Base-by-base conservation (phyloP, 30 jellyfish, hydroid and myxozoan genomes). In the Sanderia malayensis region DNA sequence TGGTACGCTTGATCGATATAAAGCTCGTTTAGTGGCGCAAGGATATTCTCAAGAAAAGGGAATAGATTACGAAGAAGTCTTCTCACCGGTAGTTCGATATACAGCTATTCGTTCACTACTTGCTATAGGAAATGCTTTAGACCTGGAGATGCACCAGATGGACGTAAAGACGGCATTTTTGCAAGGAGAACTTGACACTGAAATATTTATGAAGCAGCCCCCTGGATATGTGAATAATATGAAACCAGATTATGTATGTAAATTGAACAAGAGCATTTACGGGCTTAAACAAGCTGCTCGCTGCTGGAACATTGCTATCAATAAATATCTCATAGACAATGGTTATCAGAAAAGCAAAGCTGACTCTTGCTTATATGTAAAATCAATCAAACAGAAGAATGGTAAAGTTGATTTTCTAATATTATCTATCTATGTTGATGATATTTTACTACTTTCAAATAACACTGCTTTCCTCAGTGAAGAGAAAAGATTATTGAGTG, bases 111-210 rank as follows among this genome's bases (percentile, higher is more conserved):
- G 74, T 18, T 72, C 73, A 7, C 29, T 53, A 26, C 74, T 72
- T 28, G 84, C 74, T 9, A 27, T 72, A 22, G 74, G 74, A 72
- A 20, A 53, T 33, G 46, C 28, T 13, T 45, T 72, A 11, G 72
- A 72, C 57, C 44, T 72, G 13, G 84, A 72, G 57, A 11, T 72
- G 24, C 84, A 72, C 4, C 84, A 72, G 57, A 72, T 72, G 73
- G 84, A 72, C 73, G 74, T 72, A 25, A 33, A 72, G 45, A 72
- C 84, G 13, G 73, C 74, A 28, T 55, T 55, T 41, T 37, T 72
- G 11, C 58, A 72, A 26, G 84, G 84, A 27, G 74, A 72, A 28
- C 61, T 44, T 79, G 61, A 37, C 34, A 52, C 37, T 44, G 87
- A 63, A 63, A 61, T 63, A 7, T 76, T 30, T 67, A 61, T 60